Base-by-base conservation (phyloP, 2,888 invertebrate genomes). In the Ophion ventricosus region DNA sequence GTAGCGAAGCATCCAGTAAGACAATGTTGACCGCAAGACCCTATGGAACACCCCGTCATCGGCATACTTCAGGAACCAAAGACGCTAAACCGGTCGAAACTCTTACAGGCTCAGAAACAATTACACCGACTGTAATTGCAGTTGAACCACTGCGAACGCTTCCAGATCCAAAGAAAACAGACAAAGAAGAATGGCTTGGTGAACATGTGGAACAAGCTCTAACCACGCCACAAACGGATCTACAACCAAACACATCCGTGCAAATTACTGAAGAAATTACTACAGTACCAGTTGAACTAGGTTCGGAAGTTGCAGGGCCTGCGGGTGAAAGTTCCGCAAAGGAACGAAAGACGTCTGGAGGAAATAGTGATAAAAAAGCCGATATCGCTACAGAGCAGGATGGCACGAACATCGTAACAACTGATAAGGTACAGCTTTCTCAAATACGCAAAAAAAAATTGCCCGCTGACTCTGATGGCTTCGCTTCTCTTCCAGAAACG, bases 1-100 rank as follows among this genome's bases (percentile, higher is more conserved):
- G 92, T 10, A 91, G 91, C 85, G 92, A 93, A 83, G 87, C 92
- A 83, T 92, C 93, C 4, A 89, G 90, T 80, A 91, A 91, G 85
- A 93, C 93, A 20, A 91, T 91, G 85, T 80, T 93, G 75, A 90
- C 89, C 40, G 89, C 89, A 5, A 86, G 88, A 72, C 92, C 92
- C 2, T 91, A 92, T 75, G 90, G 90, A 43, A 91, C 91, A 4
- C 91, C 91, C 26, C 89, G 91, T 4, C 90, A 91, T 82, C 87
- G 88, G 23, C 74, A 84, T 20, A 85, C 77, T 20, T 67, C 84
- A 49, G 73, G 79, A 75, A 67, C 80, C 43, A 69, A 70, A 11
- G 57, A 72, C 8, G 20, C 70, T 1, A 67, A 73, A 35, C 43
- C 56, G 14, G 3, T 10, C 10, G 79, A 76, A 72, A 8, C 29